These are phyloP conservation scores for Lagorchestes hirsutus DNA, from an alignment of 2,797 vertebrate genomes.

Conservation along the genomic window DNA sequence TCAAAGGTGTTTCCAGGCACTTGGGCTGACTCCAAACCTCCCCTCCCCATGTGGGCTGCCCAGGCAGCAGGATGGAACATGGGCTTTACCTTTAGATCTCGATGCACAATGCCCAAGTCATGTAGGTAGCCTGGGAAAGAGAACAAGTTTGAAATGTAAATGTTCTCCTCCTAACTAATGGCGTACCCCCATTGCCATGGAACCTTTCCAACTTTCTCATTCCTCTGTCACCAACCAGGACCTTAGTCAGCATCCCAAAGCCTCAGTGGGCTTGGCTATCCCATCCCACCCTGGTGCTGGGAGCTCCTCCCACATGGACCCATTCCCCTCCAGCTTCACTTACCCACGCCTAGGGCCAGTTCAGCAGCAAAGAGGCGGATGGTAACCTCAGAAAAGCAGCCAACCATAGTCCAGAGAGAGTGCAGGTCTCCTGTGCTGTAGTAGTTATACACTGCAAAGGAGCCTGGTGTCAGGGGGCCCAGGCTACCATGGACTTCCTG, in stretches of 20 bases:
- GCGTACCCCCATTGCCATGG: background rate
- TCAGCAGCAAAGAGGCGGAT: slow-evolving; percentile 92
- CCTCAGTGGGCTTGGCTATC: background rate
- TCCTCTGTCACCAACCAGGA: slow-evolving; percentile 9
- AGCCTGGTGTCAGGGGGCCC: slow-evolving; percentile 77
- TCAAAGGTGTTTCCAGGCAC: background rate
- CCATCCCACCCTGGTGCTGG: background rate
- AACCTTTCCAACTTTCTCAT: slow-evolving; percentile 41
- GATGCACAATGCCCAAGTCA: slow-evolving; percentile 93
- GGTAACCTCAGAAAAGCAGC: slow-evolving; percentile 87
- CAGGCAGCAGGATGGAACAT: slow-evolving; percentile 41
- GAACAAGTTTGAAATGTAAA: background rate
- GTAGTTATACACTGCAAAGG: slow-evolving; percentile 91
- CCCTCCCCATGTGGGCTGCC: background rate
- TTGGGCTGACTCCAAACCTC: background rate
- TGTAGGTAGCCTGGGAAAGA: slow-evolving; percentile 91
- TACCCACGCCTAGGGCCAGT: slow-evolving; percentile 91
- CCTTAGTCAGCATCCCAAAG: slow-evolving; percentile 13
- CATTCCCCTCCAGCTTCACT: slow-evolving; percentile 75
- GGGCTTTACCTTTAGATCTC: slow-evolving; percentile 93
- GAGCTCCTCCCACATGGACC: slow-evolving; percentile 17
- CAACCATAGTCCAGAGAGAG: slow-evolving; percentile 89
- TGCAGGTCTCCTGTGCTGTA: slow-evolving; percentile 91
- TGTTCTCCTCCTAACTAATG: background rate
- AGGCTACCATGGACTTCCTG: slow-evolving; percentile 79